Conservation (phyloP, 2,797 vertebrate species). For the Lutjanus campechanus region DNA sequence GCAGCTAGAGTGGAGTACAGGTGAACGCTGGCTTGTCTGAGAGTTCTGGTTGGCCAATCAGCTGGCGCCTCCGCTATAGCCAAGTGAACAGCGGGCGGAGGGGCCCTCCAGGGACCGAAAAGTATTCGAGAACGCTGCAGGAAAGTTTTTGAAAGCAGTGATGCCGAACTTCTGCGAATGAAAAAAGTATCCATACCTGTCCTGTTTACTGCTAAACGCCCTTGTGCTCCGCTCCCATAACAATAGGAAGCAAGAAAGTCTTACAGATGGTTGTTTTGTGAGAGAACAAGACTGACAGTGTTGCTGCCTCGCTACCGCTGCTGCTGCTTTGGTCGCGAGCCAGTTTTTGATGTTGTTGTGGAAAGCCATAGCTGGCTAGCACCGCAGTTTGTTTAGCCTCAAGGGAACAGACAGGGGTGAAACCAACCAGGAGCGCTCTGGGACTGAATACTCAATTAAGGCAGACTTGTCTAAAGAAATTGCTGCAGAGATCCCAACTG, state of each 20-base stretch:
- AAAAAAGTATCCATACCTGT: constrained; percentile 52
- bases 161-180: constrained; percentile 68
- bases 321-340: constrained; percentile 52
- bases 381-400: constrained; percentile 68
- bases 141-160: constrained; percentile 73
- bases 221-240: constrained; percentile 38
- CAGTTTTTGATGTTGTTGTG: constrained; percentile 64
- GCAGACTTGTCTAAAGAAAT: constrained; percentile 68
- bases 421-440: constrained; percentile 55
- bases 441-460: constrained; percentile 75
- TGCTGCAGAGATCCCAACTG: constrained; percentile 62
- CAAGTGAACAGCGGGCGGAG: constrained; percentile 63
- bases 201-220: constrained; percentile 56
- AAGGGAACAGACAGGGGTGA: constrained; percentile 58
- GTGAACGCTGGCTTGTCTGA: constrained; percentile 79
- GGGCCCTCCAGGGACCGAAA: constrained; percentile 67
- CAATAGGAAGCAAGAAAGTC: constrained; percentile 47
- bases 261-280: constrained; percentile 59
- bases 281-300: constrained; percentile 46
- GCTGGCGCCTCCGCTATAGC: constrained; percentile 69
- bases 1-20: constrained; percentile 82
- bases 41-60: constrained; percentile 85
- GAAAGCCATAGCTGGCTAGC: constrained; percentile 49
- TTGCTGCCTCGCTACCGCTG: constrained; percentile 16
- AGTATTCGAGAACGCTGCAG: constrained; percentile 59